Percentiles rank a stretch among this genome's conserved stretches.
Evolutionary conservation across 2,888 invertebrate genomes (phyloP).

Genomic region (Dryocosmus kuriphilus): DNA sequence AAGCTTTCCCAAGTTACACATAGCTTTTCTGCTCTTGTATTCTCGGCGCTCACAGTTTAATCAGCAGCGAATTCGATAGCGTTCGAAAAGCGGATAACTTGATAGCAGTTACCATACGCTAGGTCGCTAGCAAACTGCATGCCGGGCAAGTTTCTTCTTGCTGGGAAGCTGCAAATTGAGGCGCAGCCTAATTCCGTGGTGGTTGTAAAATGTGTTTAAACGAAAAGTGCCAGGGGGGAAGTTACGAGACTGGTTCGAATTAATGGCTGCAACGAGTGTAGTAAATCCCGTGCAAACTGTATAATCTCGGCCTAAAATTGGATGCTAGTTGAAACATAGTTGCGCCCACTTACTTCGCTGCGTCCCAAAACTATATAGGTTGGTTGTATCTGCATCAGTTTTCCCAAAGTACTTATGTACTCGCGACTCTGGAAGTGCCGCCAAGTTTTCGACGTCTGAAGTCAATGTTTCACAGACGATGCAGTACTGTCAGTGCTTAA

Average conservation of each 20-base stretch:
- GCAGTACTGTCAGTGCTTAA: constrained; percentile 13
- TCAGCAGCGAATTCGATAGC: constrained; percentile 68
- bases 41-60: constrained; percentile 71
- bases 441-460: constrained; percentile 33
- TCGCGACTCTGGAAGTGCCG: constrained; percentile 10
- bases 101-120: constrained; percentile 48
- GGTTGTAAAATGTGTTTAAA: constrained; percentile 7
- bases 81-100: constrained; percentile 57
- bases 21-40: constrained; percentile 59
- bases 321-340: background rate
- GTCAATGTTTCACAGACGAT: constrained; percentile 21
- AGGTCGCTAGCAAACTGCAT: background rate
- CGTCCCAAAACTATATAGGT: background rate
- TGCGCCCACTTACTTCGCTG: background rate
- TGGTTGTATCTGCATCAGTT: constrained; percentile 25
- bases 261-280: constrained; percentile 6
- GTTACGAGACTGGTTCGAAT: constrained; percentile 4
- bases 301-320: background rate
- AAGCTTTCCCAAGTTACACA: constrained; percentile 38
- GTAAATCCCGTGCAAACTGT: background rate
- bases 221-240: background rate
- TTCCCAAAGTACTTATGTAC: constrained; percentile 1
- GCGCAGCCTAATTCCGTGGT: background rate
- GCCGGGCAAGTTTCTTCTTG: constrained; percentile 25
- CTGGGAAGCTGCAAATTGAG: constrained; percentile 26